phyloP scores from a whole-genome alignment of 2,888 invertebrate genomes.

The Agrochola macilenta region DNA sequence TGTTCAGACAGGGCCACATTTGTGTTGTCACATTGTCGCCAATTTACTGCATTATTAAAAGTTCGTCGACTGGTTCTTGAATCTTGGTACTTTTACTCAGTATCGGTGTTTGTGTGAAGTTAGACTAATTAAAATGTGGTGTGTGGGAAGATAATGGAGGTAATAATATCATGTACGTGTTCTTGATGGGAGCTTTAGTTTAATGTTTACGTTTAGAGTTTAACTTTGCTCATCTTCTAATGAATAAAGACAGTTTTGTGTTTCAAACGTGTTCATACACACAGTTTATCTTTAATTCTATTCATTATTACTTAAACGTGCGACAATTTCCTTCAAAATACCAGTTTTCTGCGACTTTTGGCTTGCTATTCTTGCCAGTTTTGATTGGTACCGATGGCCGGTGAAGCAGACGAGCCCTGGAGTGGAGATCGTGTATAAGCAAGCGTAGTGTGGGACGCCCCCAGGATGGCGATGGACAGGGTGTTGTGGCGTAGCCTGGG shows the following conservation, averaged over 20 bases:
- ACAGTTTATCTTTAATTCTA: background rate
- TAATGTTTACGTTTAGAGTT: conserved; percentile 5
- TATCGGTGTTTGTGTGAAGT: conserved; percentile 21
- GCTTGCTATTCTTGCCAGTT: background rate
- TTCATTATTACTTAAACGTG: background rate
- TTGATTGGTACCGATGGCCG: background rate
- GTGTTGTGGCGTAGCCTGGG: background rate
- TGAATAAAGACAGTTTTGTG: conserved; percentile 2
- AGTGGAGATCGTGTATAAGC: background rate
- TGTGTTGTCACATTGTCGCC: conserved; percentile 35
- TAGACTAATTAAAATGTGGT: conserved; percentile 29
- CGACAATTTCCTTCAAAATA: background rate
- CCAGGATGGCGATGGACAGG: background rate
- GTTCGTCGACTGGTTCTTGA: conserved; percentile 24
- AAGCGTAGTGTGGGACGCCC: too few species aligned
- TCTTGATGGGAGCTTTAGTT: conserved; percentile 14
- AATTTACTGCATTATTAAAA: conserved; percentile 56
- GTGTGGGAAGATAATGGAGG: background rate
- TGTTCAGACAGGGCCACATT: conserved; percentile 43
- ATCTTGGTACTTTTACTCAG: conserved; percentile 24
- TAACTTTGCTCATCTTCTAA: background rate
- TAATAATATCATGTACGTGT: conserved; percentile 27
- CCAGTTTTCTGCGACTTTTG: background rate
- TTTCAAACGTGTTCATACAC: background rate
- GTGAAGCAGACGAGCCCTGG: background rate